phyloP scores from a whole-genome alignment of 64 coral and sea anemone genomes.

The Pocillopora damicornis region DNA sequence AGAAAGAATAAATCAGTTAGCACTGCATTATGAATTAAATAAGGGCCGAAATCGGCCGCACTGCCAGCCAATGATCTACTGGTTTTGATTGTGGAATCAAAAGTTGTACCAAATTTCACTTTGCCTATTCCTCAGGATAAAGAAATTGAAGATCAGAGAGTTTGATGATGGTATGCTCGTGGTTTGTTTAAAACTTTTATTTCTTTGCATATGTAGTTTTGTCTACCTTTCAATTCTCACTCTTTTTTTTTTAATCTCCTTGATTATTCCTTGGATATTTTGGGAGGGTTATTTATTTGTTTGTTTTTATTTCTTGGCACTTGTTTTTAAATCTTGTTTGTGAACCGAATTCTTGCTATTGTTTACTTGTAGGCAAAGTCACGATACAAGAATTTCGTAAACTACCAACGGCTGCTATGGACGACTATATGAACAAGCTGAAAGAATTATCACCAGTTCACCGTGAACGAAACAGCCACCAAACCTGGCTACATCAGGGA shows the following conservation, averaged over 20 bases:
- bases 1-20: too few relatives aligned
- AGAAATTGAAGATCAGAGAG: conserved; percentile 34
- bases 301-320: too few relatives aligned
- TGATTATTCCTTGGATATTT: too few relatives aligned
- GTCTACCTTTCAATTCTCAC: background rate
- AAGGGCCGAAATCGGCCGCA: too few relatives aligned
- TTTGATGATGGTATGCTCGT: conserved; percentile 54
- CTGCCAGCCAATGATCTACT: too few relatives aligned
- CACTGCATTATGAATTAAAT: too few relatives aligned
- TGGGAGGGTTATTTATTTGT: too few relatives aligned
- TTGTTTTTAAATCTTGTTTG: too few relatives aligned
- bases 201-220: background rate
- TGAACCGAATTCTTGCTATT: too few relatives aligned
- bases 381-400: conserved; percentile 58
- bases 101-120: background rate
- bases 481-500: conserved; percentile 80
- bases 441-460: conserved; percentile 74
- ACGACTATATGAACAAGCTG: conserved; percentile 73
- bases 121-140: conserved; percentile 35
- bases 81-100: background rate
- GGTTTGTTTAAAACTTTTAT: background rate
- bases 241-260: background rate
- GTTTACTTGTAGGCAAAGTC: conserved; percentile 38
- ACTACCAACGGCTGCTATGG: conserved; percentile 77
- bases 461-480: conserved; percentile 81